Base-by-base conservation (phyloP, 2,113 vertebrate species). In the Periophthalmus modestus region DNA sequence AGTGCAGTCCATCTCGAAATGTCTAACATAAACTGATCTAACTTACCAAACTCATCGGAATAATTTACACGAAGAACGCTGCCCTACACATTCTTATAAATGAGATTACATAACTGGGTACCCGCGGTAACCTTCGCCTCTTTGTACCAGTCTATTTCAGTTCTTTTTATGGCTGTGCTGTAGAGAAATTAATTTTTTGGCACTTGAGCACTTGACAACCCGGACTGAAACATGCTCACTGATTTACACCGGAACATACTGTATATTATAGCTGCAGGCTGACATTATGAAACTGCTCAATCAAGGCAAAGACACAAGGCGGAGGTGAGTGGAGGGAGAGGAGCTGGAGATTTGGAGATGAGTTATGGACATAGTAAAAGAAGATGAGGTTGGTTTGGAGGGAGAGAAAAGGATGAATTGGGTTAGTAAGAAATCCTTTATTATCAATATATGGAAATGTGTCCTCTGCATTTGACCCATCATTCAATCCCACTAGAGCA, bases 101-200 rank as follows among this genome's bases (percentile, higher is more conserved):
- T 34, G 24, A 34, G 24, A 36, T 62, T 16, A 62, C 28, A 62
- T 62, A 62, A 62, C 28, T 34, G 59, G 28, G 24, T 19, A 34
- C 59, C 59, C 59, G 7, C 28, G 14, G 14, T 62, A 34, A 34
- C 59, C 24, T 33, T 62, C 34, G 24, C 28, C 59, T 62, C 7
- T 34, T 33, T 33, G 62, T 65, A 65, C 33, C 34, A 39, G 34
- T 39, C 33, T 2, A 39, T 39, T n/a, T 39, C 18, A 39, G 62
- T 43, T 19, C 16, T n/a, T 11, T 39, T 39, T 65, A 65, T 43
- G 62, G 34, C 62, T 7, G 61, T 7, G 34, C 34, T 43, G 34
- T 43, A 65, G 34, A 43, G 62, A 43, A 63, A n/a, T 43, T 43
- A 21, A 65, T 65, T 36, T 10, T 65, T 65, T 65, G 19, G 34